Evolutionary conservation across 2,113 vertebrate genomes (phyloP).

Genomic region (Capreolus pygargus): DNA sequence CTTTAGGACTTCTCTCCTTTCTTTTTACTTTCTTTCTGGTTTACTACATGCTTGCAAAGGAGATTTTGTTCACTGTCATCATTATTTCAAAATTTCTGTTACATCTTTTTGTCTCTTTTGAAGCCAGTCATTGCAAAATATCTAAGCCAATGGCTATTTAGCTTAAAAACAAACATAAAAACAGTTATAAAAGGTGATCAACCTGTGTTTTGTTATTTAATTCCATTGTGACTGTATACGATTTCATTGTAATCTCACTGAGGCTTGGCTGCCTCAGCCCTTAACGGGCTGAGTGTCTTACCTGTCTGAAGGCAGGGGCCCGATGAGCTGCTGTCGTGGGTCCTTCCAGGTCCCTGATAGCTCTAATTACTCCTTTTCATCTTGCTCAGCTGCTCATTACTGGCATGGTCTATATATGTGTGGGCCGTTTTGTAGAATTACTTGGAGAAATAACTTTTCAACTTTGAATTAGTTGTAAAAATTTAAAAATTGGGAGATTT

Average conservation of each 20-base stretch:
- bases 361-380: neutral
- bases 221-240: neutral
- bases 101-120: neutral
- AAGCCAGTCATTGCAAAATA: neutral
- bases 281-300: neutral
- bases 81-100: conserved; percentile 17
- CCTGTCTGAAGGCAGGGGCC: neutral
- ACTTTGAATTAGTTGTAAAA: neutral
- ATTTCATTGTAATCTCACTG: neutral
- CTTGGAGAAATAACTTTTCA: neutral
- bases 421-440: neutral
- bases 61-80: conserved; percentile 10
- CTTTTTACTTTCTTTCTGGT: neutral
- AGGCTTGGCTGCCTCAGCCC: neutral
- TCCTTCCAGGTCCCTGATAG: neutral
- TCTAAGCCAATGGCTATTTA: neutral
- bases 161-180: conserved; percentile 8
- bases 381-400: neutral
- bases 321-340: neutral
- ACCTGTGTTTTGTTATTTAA: neutral
- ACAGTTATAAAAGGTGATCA: neutral
- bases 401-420: neutral
- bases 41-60: neutral
- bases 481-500: neutral
- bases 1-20: neutral